Base-by-base conservation (phyloP, 53 echinoderm and acorn worm species). In the Arbacia lixula region DNA sequence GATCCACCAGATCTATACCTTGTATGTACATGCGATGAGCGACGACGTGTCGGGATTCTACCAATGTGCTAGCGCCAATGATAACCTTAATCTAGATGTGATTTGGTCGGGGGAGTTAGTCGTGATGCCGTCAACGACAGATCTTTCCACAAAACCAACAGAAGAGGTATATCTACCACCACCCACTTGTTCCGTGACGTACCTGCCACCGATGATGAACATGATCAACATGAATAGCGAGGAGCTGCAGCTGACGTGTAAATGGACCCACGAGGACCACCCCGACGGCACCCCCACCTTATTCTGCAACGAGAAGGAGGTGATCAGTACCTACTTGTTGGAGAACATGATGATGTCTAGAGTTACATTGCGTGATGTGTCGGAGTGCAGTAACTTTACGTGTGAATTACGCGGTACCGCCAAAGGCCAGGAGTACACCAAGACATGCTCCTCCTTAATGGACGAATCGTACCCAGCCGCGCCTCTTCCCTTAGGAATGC, bases 201-300 rank as follows among this genome's bases (percentile, higher is more conserved):
- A 29, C 25, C 25, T 78, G 17, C 79, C 79, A 11, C 60, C 36
- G 20, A 60, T 78, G 79, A 57, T 78, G 60, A 78, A 60, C 41
- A 36, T 78, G 79, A 78, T 78, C 12, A 78, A 78, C 17, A 39
- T 27, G 28, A 20, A 60, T 26, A 60, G 24, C 12, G 38, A 21
- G 1, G 79, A 78, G 79, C 36, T 78, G 60, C 60, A 78, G 60
- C 22, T 78, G 10, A 60, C 14, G 21, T 78, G 79, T 29, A 78
- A 60, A 22, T 78, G 79, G 79, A 60, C 79, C 25, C 22, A 58
- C 16, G 8, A 25, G 10, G 79, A 57, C 36, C 60, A 60, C 41
- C 79, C 79, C 4, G 60, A 60, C 27, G 79, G 38, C 9, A 12
- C 24, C 22, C 79, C 79, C 0, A 30, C 38, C 19, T 25, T 78